Conservation (phyloP, 2,797 vertebrate species). For the Chrysolophus pictus region DNA sequence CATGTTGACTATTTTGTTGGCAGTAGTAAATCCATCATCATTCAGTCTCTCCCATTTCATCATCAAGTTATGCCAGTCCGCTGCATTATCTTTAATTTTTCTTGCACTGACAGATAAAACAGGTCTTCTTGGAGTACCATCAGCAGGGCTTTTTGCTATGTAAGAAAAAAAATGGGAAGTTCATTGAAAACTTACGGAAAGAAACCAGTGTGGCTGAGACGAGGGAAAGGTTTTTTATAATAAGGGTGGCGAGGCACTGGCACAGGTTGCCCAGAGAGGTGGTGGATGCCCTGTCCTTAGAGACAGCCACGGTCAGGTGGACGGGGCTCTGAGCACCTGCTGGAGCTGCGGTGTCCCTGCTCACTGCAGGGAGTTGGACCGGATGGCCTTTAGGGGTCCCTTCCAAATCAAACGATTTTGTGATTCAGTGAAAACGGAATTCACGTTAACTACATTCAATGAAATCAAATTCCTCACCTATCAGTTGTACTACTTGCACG, state of each 20-base stretch:
- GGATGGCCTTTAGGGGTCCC: too few species aligned
- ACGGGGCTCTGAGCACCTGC: too few species aligned
- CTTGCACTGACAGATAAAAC: conserved; percentile 87
- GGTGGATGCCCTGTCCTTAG: too few species aligned
- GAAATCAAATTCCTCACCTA: neutral
- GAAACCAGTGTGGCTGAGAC: neutral
- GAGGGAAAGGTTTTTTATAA: too few species aligned
- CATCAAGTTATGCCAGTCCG: conserved; percentile 95
- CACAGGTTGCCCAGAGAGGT: too few species aligned
- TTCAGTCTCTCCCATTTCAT: conserved; percentile 90
- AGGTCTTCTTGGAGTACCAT: conserved; percentile 78
- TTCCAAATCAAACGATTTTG: too few species aligned
- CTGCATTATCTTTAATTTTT: conserved; percentile 92
- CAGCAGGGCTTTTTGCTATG: conserved; percentile 46
- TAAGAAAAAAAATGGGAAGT: neutral
- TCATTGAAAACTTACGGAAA: neutral
- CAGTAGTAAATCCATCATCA: conserved; percentile 80
- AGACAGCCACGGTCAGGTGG: too few species aligned
- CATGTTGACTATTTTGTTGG: conserved; percentile 85
- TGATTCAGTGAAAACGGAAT: neutral
- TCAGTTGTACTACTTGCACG: neutral
- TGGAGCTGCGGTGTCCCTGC: too few species aligned
- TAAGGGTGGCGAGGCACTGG: too few species aligned
- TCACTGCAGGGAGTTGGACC: too few species aligned
- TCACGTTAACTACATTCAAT: neutral